phyloP scores from a whole-genome alignment of 2,797 vertebrate species.

The Parotocinclus haroldoi region DNA sequence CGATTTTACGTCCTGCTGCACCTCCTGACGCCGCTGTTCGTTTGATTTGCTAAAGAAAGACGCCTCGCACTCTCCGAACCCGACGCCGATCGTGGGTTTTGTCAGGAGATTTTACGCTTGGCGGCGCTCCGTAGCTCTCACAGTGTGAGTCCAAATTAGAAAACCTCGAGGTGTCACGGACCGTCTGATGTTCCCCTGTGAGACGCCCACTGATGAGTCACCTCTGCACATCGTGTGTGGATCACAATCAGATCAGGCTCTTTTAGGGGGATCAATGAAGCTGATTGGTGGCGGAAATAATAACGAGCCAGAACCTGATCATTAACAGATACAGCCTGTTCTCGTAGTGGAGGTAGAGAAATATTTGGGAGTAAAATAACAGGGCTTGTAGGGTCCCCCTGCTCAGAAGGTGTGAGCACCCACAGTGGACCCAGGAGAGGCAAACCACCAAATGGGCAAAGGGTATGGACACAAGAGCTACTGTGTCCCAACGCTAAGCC shows the following conservation, averaged over 20 bases:
- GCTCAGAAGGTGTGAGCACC: too few species aligned
- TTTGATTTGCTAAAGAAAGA: conserved; percentile 5
- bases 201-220: background rate
- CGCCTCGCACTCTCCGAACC: conserved; percentile 11
- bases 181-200: conserved; percentile 7
- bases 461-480: too few species aligned
- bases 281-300: background rate
- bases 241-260: conserved; percentile 7
- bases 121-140: conserved; percentile 24
- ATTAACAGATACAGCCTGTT: too few species aligned
- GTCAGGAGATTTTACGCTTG: conserved; percentile 26
- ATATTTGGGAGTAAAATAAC: too few species aligned
- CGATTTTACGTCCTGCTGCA: too few species aligned
- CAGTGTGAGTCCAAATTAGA: conserved; percentile 28
- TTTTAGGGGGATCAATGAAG: background rate
- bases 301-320: background rate
- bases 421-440: too few species aligned
- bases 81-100: conserved; percentile 8
- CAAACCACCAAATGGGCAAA: too few species aligned
- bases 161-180: conserved; percentile 23
- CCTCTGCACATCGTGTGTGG: background rate
- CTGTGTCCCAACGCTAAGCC: too few species aligned
- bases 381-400: too few species aligned
- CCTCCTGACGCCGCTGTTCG: background rate
- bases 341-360: too few species aligned